Conservation (phyloP, 2,113 vertebrate species). For the Rhadina sibilatrix region DNA sequence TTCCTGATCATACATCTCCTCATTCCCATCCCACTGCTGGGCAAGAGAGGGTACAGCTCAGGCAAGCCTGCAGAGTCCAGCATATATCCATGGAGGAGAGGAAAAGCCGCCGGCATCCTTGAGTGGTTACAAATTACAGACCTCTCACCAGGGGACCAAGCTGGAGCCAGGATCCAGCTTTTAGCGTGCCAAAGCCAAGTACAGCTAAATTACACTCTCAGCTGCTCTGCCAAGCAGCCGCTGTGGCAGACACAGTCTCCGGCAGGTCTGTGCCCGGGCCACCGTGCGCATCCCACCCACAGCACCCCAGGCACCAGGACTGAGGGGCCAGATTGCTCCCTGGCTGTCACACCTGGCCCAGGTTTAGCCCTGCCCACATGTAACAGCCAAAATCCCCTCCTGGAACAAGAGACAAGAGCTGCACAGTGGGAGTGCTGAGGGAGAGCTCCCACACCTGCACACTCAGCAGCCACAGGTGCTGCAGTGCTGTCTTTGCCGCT, state of each 20-base stretch:
- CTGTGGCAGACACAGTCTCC: neutral
- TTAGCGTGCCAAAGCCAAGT: neutral
- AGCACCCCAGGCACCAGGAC: rapidly evolving
- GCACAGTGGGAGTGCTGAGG: rapidly evolving
- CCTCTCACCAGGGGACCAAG: neutral
- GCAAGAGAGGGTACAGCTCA: neutral
- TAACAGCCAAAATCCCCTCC: neutral
- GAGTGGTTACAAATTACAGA: constrained; percentile 12
- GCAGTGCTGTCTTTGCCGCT: neutral
- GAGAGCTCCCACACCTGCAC: neutral
- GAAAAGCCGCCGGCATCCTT: neutral
- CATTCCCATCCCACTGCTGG: neutral
- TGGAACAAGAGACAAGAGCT: neutral
- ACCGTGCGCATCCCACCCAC: rapidly evolving
- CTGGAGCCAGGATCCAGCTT: neutral
- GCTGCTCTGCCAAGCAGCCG: neutral
- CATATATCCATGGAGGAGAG: neutral
- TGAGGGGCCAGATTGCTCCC: rapidly evolving
- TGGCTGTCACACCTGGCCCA: rapidly evolving
- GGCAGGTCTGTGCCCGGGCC: rapidly evolving
- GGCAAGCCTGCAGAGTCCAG: neutral
- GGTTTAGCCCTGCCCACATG: neutral
- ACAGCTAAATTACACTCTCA: neutral
- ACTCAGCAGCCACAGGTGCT: neutral
- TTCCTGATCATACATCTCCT: neutral